Percentiles rank a stretch among this genome's conserved stretches.
Evolutionary conservation across 2,888 invertebrate genomes (phyloP).

Genomic region (Zonitis immaculata): DNA sequence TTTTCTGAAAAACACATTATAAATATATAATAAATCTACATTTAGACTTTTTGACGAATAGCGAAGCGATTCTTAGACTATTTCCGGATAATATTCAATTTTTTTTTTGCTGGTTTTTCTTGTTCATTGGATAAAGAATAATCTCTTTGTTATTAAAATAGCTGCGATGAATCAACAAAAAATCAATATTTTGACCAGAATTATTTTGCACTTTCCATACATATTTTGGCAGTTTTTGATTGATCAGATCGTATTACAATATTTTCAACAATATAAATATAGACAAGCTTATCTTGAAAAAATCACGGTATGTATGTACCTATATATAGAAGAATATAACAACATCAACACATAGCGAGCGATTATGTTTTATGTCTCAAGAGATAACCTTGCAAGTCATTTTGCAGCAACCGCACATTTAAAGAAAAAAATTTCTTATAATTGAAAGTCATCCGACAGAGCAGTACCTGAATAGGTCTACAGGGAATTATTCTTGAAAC

Average conservation of each 20-base stretch:
- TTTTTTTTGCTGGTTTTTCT: too few species aligned
- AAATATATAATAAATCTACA: slow-evolving; percentile 33
- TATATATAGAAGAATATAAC: slow-evolving; percentile 20
- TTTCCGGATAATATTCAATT: slow-evolving; percentile 26
- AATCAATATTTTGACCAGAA: slow-evolving; percentile 16
- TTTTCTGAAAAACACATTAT: slow-evolving; percentile 25
- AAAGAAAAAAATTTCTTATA: neutral
- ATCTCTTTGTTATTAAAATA: neutral
- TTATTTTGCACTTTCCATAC: slow-evolving; percentile 13
- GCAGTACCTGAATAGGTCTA: slow-evolving; percentile 9
- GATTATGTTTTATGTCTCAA: slow-evolving; percentile 30
- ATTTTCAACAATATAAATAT: neutral
- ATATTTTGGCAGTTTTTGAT: slow-evolving; percentile 12
- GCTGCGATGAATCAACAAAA: too few species aligned
- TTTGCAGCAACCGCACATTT: slow-evolving; percentile 27
- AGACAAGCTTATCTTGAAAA: slow-evolving; percentile 8
- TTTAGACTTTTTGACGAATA: slow-evolving; percentile 8
- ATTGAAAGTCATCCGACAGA: slow-evolving; percentile 15
- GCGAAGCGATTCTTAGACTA: slow-evolving; percentile 13
- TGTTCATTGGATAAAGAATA: too few species aligned
- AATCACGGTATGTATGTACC: slow-evolving; percentile 17
- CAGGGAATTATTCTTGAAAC: neutral
- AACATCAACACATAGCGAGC: slow-evolving; percentile 15
- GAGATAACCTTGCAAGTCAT: slow-evolving; percentile 33
- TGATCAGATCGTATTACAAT: slow-evolving; percentile 9